Evolutionary conservation across 2,888 invertebrate species (phyloP).

Genomic region (Sicus ferrugineus): DNA sequence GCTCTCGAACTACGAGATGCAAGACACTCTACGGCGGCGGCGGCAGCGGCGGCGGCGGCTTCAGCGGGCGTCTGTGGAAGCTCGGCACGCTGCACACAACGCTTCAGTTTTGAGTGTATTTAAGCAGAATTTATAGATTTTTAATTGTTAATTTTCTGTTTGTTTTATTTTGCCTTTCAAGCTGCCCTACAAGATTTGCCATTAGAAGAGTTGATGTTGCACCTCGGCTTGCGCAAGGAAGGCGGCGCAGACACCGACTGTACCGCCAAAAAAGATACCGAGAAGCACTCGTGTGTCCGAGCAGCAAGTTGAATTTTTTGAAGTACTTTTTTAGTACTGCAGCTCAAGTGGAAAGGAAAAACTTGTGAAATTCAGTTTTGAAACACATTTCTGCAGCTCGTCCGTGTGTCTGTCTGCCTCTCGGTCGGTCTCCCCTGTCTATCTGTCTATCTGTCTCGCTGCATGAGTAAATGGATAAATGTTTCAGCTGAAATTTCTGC

Average conservation of each 20-base stretch:
- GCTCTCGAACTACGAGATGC: not conserved
- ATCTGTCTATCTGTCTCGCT: too few relatives aligned
- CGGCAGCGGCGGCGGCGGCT: too few relatives aligned
- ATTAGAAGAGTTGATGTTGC: not conserved
- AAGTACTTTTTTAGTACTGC: constrained; percentile 16
- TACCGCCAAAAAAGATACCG: too few relatives aligned
- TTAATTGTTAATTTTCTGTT: constrained; percentile 27
- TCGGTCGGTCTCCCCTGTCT: too few relatives aligned
- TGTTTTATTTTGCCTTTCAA: not conserved
- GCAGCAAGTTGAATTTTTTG: not conserved
- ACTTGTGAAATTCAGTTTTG: constrained; percentile 3
- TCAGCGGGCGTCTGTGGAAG: too few relatives aligned
- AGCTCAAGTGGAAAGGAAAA: constrained; percentile 23
- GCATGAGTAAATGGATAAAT: not conserved
- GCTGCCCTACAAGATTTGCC: not conserved
- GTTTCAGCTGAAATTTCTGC: not conserved
- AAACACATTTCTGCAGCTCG: not conserved
- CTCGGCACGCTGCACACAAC: not conserved
- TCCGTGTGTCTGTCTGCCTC: too few relatives aligned
- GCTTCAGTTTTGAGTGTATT: constrained; percentile 25
- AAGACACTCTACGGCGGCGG: too few relatives aligned
- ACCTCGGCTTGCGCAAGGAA: constrained; percentile 10
- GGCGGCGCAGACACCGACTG: not conserved
- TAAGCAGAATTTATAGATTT: constrained; percentile 33
- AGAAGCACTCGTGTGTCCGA: not conserved